These are phyloP conservation scores for Caradrina clavipalpis DNA, from an alignment of 2,888 invertebrate species.

Conservation along the genomic window DNA sequence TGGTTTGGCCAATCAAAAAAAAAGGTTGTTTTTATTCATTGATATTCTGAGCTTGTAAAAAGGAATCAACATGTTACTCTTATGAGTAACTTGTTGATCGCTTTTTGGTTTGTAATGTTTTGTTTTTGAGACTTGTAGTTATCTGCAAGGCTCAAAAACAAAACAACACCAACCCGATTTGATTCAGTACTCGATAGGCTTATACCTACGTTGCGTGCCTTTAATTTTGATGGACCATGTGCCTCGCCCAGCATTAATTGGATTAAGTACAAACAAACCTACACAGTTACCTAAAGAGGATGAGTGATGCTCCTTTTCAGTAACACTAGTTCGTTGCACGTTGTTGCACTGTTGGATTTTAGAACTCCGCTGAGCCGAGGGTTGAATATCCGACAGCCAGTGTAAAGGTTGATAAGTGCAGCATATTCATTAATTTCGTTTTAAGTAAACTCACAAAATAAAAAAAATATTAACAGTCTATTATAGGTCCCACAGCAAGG, in stretches of 20 bases:
- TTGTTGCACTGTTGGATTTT: too few relatives aligned
- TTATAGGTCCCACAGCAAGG: too few relatives aligned
- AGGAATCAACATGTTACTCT: conserved; percentile 1
- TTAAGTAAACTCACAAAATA: too few relatives aligned
- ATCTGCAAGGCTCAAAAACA: conserved; percentile 2
- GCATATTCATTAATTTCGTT: background rate
- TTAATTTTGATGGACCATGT: conserved; percentile 14
- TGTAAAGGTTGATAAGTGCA: background rate
- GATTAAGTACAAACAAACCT: background rate
- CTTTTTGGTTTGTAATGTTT: too few relatives aligned
- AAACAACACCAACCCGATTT: conserved; percentile 7
- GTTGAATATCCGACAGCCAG: background rate
- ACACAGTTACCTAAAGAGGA: background rate
- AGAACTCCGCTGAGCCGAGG: background rate
- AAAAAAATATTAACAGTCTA: too few relatives aligned
- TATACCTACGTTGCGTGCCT: background rate
- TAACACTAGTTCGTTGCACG: too few relatives aligned
- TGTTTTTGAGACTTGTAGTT: too few relatives aligned
- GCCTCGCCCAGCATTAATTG: conserved; percentile 16
- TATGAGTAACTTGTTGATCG: too few relatives aligned
- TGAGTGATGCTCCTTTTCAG: background rate
- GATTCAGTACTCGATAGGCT: background rate
- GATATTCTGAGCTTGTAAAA: conserved; percentile 30
- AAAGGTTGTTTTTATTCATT: conserved; percentile 30
- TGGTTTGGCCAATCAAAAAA: background rate